These are phyloP conservation scores for Eciton burchellii DNA, from an alignment of 1,140 invertebrate genomes.

Conservation along the genomic window DNA sequence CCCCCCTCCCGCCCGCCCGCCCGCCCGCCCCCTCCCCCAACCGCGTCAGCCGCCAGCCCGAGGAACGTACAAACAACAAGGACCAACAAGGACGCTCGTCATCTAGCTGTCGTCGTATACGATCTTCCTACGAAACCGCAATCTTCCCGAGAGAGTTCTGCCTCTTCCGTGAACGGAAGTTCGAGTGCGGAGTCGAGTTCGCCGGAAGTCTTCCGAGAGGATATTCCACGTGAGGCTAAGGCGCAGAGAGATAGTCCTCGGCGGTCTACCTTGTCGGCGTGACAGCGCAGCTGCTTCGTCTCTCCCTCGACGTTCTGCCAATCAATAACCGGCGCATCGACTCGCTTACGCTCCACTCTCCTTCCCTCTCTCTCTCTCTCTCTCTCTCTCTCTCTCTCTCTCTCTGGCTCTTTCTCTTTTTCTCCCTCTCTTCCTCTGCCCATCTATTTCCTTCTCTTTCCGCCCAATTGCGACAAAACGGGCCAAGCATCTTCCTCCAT, in stretches of 20 bases:
- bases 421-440: constrained; percentile 28
- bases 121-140: constrained; percentile 25
- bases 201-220: constrained; percentile 30
- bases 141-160: constrained; percentile 20
- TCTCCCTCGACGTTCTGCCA: constrained; percentile 75
- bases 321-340: constrained; percentile 80
- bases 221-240: constrained; percentile 29
- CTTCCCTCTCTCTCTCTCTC: constrained; percentile 40
- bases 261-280: constrained; percentile 57
- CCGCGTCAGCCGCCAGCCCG: no score
- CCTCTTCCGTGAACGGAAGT: no score
- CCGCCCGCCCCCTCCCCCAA: no score
- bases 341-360: constrained; percentile 66
- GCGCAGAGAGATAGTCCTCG: constrained; percentile 40
- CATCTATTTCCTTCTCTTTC: constrained; percentile 23
- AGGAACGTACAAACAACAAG: no score
- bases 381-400: constrained; percentile 38
- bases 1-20: no score
- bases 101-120: background rate
- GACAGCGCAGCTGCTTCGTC: constrained; percentile 68
- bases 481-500: background rate
- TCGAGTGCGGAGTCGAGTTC: no score
- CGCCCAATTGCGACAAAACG: background rate
- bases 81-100: background rate
- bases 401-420: constrained; percentile 19